Base-by-base conservation (phyloP, 2,113 vertebrate species). In the Pandion haliaetus region DNA sequence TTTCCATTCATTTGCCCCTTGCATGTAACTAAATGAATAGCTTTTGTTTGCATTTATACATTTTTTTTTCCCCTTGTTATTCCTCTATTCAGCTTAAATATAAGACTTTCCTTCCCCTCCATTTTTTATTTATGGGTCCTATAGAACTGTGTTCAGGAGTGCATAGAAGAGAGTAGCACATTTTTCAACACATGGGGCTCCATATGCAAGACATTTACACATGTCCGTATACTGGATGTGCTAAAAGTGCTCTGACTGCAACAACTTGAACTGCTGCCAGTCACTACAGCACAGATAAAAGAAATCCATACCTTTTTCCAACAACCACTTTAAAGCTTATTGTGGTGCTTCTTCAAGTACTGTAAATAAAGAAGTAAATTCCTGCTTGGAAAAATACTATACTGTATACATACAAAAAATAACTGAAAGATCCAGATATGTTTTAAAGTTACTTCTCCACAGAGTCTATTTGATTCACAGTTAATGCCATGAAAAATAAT, bases 401-500 rank as follows among this genome's bases (percentile, higher is more conserved):
- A 42, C 5, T 20, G 17, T 40, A 59, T 55, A 49, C 26, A 50
- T 32, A 45, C 3, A 32, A 26, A 82, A 58, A 61, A 9, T 0
- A 34, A 38, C 14, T 32, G 32, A 57, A 91, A 92, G 45, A 72
- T 57, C 42, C 45, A 83, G 15, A 36, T 67, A 47, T 17, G 9
- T 72, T 91, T 87, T 91, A 59, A 91, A 86, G 81, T 85, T 95
- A 91, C 79, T 93, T 92, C 71, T 88, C 76, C 65, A 69, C 47
- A 14, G 23, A 84, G 50, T 38, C 36, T 71, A 47, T 71, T 67
- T 88, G 52, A 62, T 40, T 57, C 59, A 78, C 61, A 87, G 47
- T 54, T 69, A 61, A 34, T 58, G 7, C 11, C 28, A 86, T 62
- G 74, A 93, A 67, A 97, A 78, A 79, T n/a, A 74, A 72, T 70